Percentiles rank a stretch among this genome's conserved stretches.
These are phyloP conservation scores for Drosophila algonquin DNA, from an alignment of 2,888 invertebrate species.

Conservation along the genomic window DNA sequence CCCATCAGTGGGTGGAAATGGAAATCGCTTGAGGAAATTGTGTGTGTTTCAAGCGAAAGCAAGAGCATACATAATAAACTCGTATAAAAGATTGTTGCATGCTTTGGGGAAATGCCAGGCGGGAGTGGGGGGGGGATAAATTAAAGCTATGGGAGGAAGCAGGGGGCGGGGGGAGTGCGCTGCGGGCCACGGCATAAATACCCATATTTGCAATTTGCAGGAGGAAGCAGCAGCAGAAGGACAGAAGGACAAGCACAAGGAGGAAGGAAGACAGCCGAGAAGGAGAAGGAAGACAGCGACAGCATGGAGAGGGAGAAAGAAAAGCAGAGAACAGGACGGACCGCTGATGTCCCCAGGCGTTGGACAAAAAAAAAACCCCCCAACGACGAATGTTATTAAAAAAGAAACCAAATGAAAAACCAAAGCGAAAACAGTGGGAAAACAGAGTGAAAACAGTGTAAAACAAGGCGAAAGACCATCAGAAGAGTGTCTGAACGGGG, in stretches of 20 bases:
- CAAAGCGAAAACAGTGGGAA: constrained; percentile 27
- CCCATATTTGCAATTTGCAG: constrained; percentile 63
- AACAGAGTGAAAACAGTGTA: constrained; percentile 19
- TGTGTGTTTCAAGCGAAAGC: constrained; percentile 77
- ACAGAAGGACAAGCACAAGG: neutral
- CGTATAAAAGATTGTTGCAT: constrained; percentile 80
- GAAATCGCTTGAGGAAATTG: constrained; percentile 81
- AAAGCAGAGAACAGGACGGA: constrained; percentile 29
- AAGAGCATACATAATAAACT: constrained; percentile 77
- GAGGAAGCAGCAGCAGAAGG: constrained; percentile 32
- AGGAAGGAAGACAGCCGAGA: constrained; percentile 2
- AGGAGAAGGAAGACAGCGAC: constrained; percentile 1
- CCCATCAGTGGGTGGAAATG: constrained; percentile 74
- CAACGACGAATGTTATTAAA: constrained; percentile 70
- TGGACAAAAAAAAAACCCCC: constrained; percentile 46
- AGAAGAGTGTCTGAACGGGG: neutral
- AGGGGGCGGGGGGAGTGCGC: neutral
- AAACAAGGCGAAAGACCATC: neutral
- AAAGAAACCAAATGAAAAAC: constrained; percentile 45
- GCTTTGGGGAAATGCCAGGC: constrained; percentile 34
- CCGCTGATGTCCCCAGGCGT: constrained; percentile 52
- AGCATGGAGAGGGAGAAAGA: neutral
- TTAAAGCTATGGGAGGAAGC: neutral
- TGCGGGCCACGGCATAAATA: constrained; percentile 47
- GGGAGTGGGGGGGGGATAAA: constrained; percentile 14